phyloP scores from a whole-genome alignment of 2,888 invertebrate genomes.

The Nomada lathburiana region DNA sequence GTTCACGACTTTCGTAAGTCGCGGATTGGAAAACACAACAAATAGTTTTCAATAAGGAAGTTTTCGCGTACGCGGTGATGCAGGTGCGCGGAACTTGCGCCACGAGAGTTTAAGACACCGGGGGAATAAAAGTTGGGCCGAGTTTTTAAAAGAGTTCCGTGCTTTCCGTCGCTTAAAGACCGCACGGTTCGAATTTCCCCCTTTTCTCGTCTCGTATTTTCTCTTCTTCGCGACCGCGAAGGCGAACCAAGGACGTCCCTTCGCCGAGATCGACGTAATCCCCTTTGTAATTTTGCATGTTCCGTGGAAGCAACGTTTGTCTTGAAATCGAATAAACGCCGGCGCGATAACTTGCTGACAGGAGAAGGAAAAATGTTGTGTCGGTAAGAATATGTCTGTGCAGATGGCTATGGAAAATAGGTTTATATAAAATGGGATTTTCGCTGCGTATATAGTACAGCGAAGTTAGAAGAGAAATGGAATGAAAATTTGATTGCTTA shows the following conservation, averaged over 20 bases:
- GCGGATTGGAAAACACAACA: slow-evolving; percentile 65
- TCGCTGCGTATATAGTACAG: no score
- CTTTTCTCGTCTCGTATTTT: not conserved
- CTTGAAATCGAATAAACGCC: slow-evolving; percentile 7
- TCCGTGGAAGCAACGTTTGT: not conserved
- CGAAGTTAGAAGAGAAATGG: no score
- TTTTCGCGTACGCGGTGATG: slow-evolving; percentile 52
- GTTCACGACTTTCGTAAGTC: slow-evolving; percentile 39
- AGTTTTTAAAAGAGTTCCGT: slow-evolving; percentile 73
- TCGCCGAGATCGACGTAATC: slow-evolving; percentile 7
- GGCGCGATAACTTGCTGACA: not conserved
- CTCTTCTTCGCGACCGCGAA: no score
- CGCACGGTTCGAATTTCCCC: slow-evolving; percentile 41
- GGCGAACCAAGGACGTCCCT: not conserved
- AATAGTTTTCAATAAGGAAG: slow-evolving; percentile 73
- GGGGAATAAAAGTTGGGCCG: slow-evolving; percentile 61
- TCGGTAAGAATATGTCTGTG: not conserved
- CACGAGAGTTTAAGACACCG: slow-evolving; percentile 61
- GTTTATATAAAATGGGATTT: no score
- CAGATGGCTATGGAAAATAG: no score
- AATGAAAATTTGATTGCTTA: no score
- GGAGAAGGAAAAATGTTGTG: not conserved
- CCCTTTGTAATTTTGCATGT: slow-evolving; percentile 20
- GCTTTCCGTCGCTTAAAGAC: slow-evolving; percentile 69
- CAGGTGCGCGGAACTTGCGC: slow-evolving; percentile 67